A percentile compares a stretch with the other conserved stretches of the same genome.
phyloP scores from a whole-genome alignment of 2,113 vertebrate genomes.

The Tenrec ecaudatus region DNA sequence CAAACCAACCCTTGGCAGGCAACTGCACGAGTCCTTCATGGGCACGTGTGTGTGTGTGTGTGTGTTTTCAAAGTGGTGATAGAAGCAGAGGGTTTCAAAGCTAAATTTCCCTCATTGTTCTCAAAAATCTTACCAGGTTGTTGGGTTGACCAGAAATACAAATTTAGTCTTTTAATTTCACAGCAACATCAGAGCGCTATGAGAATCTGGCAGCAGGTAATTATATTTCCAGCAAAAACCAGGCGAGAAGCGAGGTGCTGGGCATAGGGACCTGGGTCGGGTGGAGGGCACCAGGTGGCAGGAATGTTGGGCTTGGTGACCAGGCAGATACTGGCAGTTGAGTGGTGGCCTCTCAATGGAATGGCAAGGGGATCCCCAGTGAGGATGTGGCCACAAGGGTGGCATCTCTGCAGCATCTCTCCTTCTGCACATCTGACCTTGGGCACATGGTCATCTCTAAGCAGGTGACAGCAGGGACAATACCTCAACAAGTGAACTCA shows the following conservation, averaged over 20 bases:
- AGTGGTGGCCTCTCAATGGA: not conserved
- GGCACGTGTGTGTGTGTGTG: not conserved
- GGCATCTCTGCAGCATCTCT: too few species aligned
- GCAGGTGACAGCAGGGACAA: not conserved
- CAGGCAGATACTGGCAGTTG: accelerated
- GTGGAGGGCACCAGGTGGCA: not conserved
- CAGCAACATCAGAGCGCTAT: accelerated
- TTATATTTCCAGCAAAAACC: not conserved
- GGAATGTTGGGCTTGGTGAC: not conserved
- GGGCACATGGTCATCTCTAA: not conserved
- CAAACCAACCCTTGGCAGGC: not conserved
- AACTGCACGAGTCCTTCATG: not conserved
- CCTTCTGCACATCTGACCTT: accelerated
- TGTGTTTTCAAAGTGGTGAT: not conserved
- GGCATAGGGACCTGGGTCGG: accelerated
- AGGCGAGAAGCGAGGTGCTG: too few species aligned
- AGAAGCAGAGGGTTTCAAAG: not conserved
- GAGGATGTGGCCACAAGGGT: accelerated
- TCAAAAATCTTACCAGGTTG: not conserved
- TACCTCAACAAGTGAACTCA: accelerated
- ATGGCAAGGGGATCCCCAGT: accelerated
- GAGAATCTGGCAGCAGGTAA: not conserved
- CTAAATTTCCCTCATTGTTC: accelerated
- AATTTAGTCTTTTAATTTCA: not conserved
- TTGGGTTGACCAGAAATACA: not conserved